Evolutionary conservation across 1,140 invertebrate species (phyloP).

Genomic region (Caenorhabditis tropicalis): DNA sequence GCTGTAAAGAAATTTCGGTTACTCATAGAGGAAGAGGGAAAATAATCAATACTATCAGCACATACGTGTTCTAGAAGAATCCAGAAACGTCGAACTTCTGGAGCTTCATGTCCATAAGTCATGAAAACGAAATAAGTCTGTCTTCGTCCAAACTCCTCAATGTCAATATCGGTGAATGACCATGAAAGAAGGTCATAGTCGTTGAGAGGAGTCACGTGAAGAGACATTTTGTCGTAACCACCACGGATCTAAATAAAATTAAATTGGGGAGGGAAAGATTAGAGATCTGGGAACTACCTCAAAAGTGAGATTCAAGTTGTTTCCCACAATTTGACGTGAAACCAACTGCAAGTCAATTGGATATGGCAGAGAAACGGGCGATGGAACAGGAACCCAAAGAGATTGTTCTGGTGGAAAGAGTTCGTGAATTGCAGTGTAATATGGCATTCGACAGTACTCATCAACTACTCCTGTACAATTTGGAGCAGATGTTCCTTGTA

Average conservation of each 20-base stretch:
- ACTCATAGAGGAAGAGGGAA: too few species aligned
- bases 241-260: slow-evolving; percentile 47
- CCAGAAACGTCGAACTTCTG: slow-evolving; percentile 64
- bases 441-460: slow-evolving; percentile 70
- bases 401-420: slow-evolving; percentile 67
- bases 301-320: slow-evolving; percentile 66
- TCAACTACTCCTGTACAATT: slow-evolving; percentile 66
- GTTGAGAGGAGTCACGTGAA: slow-evolving; percentile 69
- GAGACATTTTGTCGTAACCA: slow-evolving; percentile 64
- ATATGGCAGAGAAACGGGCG: slow-evolving; percentile 55
- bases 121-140: slow-evolving; percentile 70
- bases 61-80: slow-evolving; percentile 66
- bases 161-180: slow-evolving; percentile 56
- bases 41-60: background rate
- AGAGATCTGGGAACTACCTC: background rate
- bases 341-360: slow-evolving; percentile 63
- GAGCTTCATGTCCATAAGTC: slow-evolving; percentile 67
- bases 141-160: slow-evolving; percentile 60
- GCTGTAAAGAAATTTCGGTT: slow-evolving; percentile 30
- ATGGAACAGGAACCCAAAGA: slow-evolving; percentile 69
- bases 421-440: slow-evolving; percentile 71
- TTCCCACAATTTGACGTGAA: slow-evolving; percentile 54
- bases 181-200: slow-evolving; percentile 64
- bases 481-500: slow-evolving; percentile 64
- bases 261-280: background rate